These are phyloP conservation scores for Drosophila rellima DNA, from an alignment of 2,888 invertebrate species.

Conservation along the genomic window DNA sequence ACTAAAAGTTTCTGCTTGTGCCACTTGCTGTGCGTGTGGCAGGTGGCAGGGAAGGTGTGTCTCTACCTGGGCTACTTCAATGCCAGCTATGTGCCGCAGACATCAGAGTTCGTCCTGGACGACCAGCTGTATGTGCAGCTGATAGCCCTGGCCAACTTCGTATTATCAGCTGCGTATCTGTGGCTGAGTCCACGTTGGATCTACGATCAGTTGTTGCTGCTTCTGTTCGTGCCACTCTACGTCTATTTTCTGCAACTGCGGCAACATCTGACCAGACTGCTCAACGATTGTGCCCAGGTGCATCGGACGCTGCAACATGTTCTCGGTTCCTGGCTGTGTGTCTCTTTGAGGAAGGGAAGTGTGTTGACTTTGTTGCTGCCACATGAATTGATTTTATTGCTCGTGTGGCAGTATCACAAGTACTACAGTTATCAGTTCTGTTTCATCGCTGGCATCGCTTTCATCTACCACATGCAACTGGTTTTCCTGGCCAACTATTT, in stretches of 20 bases:
- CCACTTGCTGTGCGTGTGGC: constrained; percentile 62
- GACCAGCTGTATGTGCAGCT: constrained; percentile 64
- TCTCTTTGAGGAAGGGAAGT: constrained; percentile 44
- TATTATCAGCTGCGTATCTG: constrained; percentile 35
- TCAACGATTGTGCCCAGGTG: constrained; percentile 41
- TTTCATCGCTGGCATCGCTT: constrained; percentile 41
- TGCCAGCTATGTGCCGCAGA: constrained; percentile 35
- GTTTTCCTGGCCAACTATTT: constrained; percentile 62
- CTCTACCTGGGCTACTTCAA: constrained; percentile 61
- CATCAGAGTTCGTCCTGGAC: constrained; percentile 37
- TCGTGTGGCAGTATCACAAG: constrained; percentile 56
- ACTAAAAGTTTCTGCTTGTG: constrained; percentile 62
- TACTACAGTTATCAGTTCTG: constrained; percentile 57
- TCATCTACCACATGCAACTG: constrained; percentile 50
- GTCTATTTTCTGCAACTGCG: constrained; percentile 53
- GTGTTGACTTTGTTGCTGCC: constrained; percentile 41
- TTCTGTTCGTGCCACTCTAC: constrained; percentile 57
- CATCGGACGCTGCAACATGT: constrained; percentile 35
- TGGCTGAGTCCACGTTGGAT: constrained; percentile 56
- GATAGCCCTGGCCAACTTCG: constrained; percentile 32
- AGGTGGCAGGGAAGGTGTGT: constrained; percentile 39
- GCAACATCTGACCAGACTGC: constrained; percentile 38
- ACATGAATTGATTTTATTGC: constrained; percentile 32
- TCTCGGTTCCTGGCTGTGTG: constrained; percentile 56
- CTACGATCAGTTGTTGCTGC: constrained; percentile 47